phyloP scores from a whole-genome alignment of 2,113 vertebrate genomes.

The Xiphophorus couchianus region DNA sequence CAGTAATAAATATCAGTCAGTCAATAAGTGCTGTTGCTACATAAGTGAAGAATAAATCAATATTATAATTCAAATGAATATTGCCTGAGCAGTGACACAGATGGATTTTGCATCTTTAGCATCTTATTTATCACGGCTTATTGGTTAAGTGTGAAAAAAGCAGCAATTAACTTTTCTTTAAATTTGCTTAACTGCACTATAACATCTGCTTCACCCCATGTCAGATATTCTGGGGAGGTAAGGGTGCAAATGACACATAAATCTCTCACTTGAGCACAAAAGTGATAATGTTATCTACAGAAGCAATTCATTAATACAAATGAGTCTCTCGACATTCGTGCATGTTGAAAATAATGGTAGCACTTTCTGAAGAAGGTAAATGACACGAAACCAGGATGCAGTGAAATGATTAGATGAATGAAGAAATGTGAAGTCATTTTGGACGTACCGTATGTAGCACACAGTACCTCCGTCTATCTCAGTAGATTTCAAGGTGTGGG shows the following conservation, averaged over 20 bases:
- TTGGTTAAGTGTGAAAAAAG: not conserved
- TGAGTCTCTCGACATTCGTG: too few species aligned
- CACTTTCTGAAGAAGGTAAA: too few species aligned
- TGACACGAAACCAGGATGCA: not conserved
- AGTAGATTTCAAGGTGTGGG: too few species aligned
- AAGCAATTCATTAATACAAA: too few species aligned
- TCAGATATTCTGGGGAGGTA: not conserved
- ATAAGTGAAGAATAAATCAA: not conserved
- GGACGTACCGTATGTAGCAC: not conserved
- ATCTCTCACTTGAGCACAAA: not conserved
- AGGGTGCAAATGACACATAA: not conserved
- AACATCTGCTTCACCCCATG: not conserved
- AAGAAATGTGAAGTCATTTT: not conserved
- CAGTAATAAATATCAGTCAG: slow-evolving; percentile 3
- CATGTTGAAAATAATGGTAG: not conserved
- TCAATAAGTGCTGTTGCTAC: not conserved
- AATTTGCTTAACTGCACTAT: not conserved
- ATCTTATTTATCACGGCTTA: not conserved
- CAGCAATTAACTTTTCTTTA: not conserved
- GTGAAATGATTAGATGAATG: not conserved
- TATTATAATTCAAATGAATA: not conserved
- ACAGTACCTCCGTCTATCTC: not conserved
- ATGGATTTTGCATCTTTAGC: not conserved
- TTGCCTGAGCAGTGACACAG: not conserved
- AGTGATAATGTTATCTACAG: too few species aligned